Evolutionary conservation across 2,888 invertebrate genomes (phyloP).

Genomic region (Julus scandinavius): DNA sequence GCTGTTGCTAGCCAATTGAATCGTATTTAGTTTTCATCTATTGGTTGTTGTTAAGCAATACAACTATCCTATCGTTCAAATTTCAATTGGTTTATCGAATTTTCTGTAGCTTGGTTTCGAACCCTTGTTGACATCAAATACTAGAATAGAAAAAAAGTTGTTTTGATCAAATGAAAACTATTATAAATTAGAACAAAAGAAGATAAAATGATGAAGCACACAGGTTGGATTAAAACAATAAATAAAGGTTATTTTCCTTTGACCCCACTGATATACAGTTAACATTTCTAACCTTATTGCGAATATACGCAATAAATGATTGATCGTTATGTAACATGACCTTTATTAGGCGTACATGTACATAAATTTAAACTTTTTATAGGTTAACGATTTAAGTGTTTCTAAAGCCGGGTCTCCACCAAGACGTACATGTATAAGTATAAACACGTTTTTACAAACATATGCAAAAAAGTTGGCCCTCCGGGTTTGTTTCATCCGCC

Average conservation of each 20-base stretch:
- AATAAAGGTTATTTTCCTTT: slow-evolving; percentile 61
- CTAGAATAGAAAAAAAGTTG: not conserved
- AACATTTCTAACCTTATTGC: too few species aligned
- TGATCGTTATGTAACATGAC: too few species aligned
- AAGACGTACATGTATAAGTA: too few species aligned
- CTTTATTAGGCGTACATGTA: too few species aligned
- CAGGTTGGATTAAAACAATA: too few species aligned
- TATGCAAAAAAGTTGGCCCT: too few species aligned
- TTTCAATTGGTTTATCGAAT: not conserved
- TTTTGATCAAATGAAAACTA: not conserved
- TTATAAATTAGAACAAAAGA: not conserved
- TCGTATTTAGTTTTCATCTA: not conserved
- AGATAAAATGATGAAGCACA: not conserved
- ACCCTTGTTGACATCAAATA: not conserved
- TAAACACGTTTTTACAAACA: too few species aligned
- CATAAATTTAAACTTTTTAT: not conserved
- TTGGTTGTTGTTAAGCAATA: not conserved
- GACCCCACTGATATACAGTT: not conserved
- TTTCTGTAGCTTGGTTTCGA: not conserved
- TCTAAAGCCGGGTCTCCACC: too few species aligned
- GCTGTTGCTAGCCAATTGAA: not conserved
- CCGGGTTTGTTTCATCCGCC: too few species aligned
- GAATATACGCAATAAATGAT: too few species aligned
- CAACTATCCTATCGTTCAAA: not conserved
- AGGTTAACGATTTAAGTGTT: not conserved